Evolutionary conservation across 1,140 invertebrate genomes (phyloP).

Genomic region (Nephila pilipes): DNA sequence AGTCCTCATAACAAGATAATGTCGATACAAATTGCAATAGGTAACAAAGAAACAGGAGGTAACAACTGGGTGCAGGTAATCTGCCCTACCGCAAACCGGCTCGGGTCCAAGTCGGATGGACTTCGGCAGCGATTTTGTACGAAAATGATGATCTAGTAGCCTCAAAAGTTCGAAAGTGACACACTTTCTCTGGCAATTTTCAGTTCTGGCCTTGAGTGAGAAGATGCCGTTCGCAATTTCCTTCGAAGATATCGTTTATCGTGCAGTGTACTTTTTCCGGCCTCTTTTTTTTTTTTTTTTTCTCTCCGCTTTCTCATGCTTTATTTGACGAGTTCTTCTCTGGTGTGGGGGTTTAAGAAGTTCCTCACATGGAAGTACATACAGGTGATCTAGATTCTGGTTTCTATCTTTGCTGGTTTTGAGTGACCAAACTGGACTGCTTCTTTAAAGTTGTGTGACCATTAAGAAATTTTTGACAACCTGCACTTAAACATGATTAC

Average conservation of each 20-base stretch:
- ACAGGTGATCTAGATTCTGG: conserved; percentile 27
- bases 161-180: conserved; percentile 40
- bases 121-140: neutral
- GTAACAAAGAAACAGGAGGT: neutral
- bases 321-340: neutral
- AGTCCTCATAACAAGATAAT: neutral
- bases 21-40: neutral
- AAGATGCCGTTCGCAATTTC: neutral
- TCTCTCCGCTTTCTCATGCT: neutral
- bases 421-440: conserved; percentile 6
- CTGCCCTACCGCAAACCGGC: neutral
- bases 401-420: neutral
- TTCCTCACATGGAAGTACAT: neutral
- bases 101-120: neutral
- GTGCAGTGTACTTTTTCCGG: neutral
- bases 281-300: neutral
- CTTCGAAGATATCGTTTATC: neutral
- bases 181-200: conserved; percentile 35
- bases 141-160: conserved; percentile 37
- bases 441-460: neutral
- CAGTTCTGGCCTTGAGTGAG: conserved; percentile 6
- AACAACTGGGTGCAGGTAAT: neutral
- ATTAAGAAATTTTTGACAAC: conserved; percentile 9
- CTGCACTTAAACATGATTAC: neutral
- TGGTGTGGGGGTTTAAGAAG: neutral